Percentiles rank a stretch among this genome's conserved stretches.
Conservation (phyloP, 2,797 vertebrate genomes). For the Danio aesculapii region DNA sequence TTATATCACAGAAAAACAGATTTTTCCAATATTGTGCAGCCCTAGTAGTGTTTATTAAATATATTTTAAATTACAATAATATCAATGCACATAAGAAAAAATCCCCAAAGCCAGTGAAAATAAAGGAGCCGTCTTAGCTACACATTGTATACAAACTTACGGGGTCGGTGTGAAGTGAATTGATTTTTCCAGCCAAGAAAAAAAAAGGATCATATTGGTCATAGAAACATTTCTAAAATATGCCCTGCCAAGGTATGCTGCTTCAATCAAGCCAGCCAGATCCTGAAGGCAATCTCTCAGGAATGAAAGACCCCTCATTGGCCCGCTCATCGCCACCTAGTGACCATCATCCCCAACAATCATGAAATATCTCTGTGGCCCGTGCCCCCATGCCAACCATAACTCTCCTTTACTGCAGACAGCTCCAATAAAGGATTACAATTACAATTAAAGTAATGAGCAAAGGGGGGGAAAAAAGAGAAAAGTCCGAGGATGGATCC, state of each 20-base stretch:
- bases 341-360: constrained; percentile 85
- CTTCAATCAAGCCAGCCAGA: constrained; percentile 59
- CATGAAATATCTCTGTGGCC: constrained; percentile 81
- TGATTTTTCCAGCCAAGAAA: not conserved
- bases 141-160: too few species aligned
- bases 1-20: too few species aligned
- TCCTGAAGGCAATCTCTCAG: constrained; percentile 74
- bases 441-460: constrained; percentile 88
- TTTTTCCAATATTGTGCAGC: too few species aligned
- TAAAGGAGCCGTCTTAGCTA: too few species aligned
- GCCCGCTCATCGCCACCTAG: constrained; percentile 82
- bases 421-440: constrained; percentile 85
- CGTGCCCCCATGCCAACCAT: constrained; percentile 77
- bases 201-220: not conserved
- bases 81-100: too few species aligned
- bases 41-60: too few species aligned
- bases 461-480: constrained; percentile 77
- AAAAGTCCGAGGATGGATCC: constrained; percentile 78
- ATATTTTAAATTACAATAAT: too few species aligned
- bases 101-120: too few species aligned
- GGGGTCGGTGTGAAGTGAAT: too few species aligned
- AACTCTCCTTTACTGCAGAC: constrained; percentile 85
- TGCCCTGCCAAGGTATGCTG: constrained; percentile 4
- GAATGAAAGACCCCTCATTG: constrained; percentile 67
- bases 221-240: not conserved